phyloP scores from a whole-genome alignment of 2,888 invertebrate species.

The Gasteruption jaculator region DNA sequence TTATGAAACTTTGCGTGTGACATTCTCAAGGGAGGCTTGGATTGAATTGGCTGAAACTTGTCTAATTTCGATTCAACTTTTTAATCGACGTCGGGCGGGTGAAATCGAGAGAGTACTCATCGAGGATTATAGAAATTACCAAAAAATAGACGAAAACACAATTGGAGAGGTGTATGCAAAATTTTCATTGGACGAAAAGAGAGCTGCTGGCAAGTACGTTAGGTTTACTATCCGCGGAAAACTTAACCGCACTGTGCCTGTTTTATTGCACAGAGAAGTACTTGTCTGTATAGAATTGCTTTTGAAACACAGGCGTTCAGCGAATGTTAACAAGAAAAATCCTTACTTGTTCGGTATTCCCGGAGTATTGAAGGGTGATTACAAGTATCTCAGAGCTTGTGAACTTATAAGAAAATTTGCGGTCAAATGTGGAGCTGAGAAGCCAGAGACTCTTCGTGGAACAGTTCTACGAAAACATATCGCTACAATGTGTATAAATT shows the following conservation, averaged over 20 bases:
- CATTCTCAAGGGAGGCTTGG: too few species aligned
- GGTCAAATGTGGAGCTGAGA: constrained; percentile 21
- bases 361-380: neutral
- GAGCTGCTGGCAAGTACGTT: constrained; percentile 6
- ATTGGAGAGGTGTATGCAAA: neutral
- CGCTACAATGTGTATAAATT: constrained; percentile 22
- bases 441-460: constrained; percentile 20
- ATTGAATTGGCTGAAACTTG: too few species aligned
- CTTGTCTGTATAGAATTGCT: constrained; percentile 5
- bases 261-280: constrained; percentile 17
- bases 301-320: neutral
- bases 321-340: constrained; percentile 7
- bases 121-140: constrained; percentile 4
- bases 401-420: constrained; percentile 20
- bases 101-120: constrained; percentile 5
- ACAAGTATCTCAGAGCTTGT: constrained; percentile 18
- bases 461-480: constrained; percentile 26
- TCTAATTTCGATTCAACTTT: constrained; percentile 11
- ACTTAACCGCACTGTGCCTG: constrained; percentile 16
- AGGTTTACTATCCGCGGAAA: constrained; percentile 18
- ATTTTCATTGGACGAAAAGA: neutral
- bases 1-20: too few species aligned
- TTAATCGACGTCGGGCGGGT: constrained; percentile 13
- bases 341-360: constrained; percentile 13
- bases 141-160: neutral